These are phyloP conservation scores for Endotricha flammealis DNA, from an alignment of 2,888 invertebrate species.

Conservation along the genomic window DNA sequence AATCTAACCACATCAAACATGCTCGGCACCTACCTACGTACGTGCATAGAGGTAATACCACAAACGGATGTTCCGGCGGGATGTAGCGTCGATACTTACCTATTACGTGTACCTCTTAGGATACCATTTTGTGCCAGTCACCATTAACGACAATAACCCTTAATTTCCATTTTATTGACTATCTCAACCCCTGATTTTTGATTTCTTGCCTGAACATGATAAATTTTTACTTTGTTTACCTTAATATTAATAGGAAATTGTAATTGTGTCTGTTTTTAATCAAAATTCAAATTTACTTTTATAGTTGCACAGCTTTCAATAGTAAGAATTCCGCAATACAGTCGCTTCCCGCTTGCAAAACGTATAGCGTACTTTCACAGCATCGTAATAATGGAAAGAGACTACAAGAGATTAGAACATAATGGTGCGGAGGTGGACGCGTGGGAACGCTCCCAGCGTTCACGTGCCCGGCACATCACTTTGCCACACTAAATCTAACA, in stretches of 20 bases:
- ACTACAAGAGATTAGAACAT: slow-evolving; percentile 74
- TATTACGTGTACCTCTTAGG: not conserved
- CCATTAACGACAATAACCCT: not conserved
- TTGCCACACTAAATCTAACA: slow-evolving; percentile 66
- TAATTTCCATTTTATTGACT: not conserved
- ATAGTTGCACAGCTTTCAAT: not conserved
- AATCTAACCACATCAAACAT: no score
- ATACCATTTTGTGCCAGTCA: not conserved
- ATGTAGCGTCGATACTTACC: not conserved
- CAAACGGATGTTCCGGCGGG: not conserved
- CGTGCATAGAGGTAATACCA: not conserved
- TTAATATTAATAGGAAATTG: no score
- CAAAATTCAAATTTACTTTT: no score
- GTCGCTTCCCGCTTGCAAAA: slow-evolving; percentile 60
- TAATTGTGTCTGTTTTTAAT: no score
- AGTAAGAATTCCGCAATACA: slow-evolving; percentile 36
- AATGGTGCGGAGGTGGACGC: slow-evolving; percentile 75
- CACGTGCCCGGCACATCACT: slow-evolving; percentile 65
- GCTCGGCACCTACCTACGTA: no score
- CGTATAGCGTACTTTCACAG: slow-evolving; percentile 67
- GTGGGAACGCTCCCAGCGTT: slow-evolving; percentile 77
- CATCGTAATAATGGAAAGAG: slow-evolving; percentile 72
- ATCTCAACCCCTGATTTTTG: not conserved
- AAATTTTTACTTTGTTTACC: not conserved
- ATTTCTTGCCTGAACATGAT: not conserved